Percentiles rank a stretch among this genome's conserved stretches.
Conservation (phyloP, 2,797 vertebrate genomes). For the Gila robusta region DNA sequence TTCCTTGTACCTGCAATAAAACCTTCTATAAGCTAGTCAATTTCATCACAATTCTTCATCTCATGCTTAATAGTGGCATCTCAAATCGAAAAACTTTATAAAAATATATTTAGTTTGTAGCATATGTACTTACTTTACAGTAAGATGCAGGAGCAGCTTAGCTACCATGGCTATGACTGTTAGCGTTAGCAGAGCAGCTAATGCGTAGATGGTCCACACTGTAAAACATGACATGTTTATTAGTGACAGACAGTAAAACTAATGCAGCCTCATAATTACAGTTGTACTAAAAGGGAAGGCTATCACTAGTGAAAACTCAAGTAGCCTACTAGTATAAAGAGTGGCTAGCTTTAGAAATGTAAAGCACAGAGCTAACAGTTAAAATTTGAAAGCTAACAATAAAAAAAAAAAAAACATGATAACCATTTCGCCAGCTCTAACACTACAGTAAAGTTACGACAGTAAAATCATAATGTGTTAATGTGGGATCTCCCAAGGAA, state of each 20-base stretch:
- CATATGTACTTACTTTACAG: slow-evolving; percentile 88
- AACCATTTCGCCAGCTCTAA: neutral
- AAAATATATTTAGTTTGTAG: neutral
- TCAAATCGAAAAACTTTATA: neutral
- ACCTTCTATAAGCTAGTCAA: neutral
- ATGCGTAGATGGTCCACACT: slow-evolving; percentile 96
- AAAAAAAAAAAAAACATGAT: neutral
- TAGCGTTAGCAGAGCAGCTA: slow-evolving; percentile 90
- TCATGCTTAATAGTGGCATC: neutral
- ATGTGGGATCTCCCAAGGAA: neutral
- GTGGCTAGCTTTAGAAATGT: neutral
- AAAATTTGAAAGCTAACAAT: neutral
- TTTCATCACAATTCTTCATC: neutral
- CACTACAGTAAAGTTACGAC: neutral
- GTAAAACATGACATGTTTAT: slow-evolving; percentile 53
- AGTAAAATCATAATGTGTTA: neutral
- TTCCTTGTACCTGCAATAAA: neutral
- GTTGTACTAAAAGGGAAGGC: neutral
- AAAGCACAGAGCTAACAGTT: neutral
- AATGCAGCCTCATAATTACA: neutral
- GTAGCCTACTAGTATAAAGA: neutral
- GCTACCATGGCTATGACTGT: slow-evolving; percentile 91
- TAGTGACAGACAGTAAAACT: slow-evolving; percentile 26
- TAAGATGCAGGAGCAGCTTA: slow-evolving; percentile 91
- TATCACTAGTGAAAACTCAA: neutral